Evolutionary conservation across 2,888 invertebrate species (phyloP), one percentile per base, ranked within the genome.

Genomic region (Tanaodytes sp.): DNA sequence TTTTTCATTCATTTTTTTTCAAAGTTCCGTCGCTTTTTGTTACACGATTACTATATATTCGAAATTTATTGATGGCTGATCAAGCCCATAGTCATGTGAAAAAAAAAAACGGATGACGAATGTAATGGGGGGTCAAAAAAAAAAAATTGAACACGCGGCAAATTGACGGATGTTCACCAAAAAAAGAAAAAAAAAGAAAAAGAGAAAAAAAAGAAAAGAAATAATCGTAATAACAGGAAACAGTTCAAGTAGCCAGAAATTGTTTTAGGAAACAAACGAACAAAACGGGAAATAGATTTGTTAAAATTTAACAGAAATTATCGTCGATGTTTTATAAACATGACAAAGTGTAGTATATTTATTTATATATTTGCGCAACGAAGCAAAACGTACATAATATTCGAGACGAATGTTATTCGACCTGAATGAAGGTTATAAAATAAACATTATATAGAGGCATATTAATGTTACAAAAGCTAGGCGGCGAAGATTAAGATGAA

Each of bases 291-390:
- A 62, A 63, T 63, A 70, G 70, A 77, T 82, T 84, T 84, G 83
- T 84, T 84, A 84, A 84, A 84, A 83, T 84, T 83, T 83, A 84
- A 84, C 83, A 82, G 82, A 82, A 81, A 80, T 77, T 77, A 76
- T 77, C 76, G 82, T 84, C 83, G 81, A 75, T 84, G 84, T 84
- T 84, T 84, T 82, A 83, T 84, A 84, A 84, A 84, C 82, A 84
- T 84, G 82, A 81, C 81, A 77, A 75, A 80, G 75, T 77, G 79
- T 83, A 82, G 79, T 78, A 80, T 82, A 83, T 83, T 80, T 82
- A 82, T 82, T 80, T 82, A 79, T 79, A 77, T 80, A 80, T 82
- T 80, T 80, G 81, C 79, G 80, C 78, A 78, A 76, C 75, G 76
- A 78, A 75, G 77, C 77, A 77, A 78, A 77, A 76, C 73, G 75